phyloP scores from a whole-genome alignment of 2,888 invertebrate species.

The Cheilosia soror region DNA sequence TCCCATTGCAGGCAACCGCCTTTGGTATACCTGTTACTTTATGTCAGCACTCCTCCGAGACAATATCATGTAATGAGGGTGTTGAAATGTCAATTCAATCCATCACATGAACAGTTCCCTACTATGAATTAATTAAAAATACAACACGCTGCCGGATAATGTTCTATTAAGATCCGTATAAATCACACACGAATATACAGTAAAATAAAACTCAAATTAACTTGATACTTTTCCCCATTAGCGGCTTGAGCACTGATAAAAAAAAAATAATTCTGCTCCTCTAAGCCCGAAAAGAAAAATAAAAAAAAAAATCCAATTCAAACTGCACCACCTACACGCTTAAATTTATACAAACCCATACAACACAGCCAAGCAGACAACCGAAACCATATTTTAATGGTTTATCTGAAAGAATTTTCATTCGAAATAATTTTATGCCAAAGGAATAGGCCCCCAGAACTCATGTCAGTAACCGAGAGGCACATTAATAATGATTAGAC shows the following conservation, averaged over 20 bases:
- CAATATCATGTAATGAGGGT: no score
- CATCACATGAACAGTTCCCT: no score
- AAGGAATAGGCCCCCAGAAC: constrained; percentile 40
- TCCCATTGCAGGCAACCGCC: no score
- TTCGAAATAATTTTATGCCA: constrained; percentile 57
- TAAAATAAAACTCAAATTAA: constrained; percentile 19
- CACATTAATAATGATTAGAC: no score
- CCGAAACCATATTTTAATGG: constrained; percentile 64
- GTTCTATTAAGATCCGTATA: constrained; percentile 40
- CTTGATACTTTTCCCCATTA: constrained; percentile 49
- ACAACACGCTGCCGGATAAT: not conserved
- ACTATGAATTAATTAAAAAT: no score
- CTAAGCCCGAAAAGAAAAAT: no score
- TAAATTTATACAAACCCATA: not conserved
- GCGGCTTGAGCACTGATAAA: constrained; percentile 29
- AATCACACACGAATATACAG: constrained; percentile 36
- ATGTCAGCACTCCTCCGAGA: no score
- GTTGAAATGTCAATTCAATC: no score
- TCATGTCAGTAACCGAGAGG: constrained; percentile 20
- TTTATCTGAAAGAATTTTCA: constrained; percentile 61
- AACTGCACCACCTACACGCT: not conserved
- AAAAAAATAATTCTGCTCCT: not conserved
- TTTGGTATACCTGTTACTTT: no score
- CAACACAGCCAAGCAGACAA: not conserved
- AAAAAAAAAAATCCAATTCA: no score